Conservation (phyloP, 2,888 invertebrate species). For the Sialis fuliginosa region DNA sequence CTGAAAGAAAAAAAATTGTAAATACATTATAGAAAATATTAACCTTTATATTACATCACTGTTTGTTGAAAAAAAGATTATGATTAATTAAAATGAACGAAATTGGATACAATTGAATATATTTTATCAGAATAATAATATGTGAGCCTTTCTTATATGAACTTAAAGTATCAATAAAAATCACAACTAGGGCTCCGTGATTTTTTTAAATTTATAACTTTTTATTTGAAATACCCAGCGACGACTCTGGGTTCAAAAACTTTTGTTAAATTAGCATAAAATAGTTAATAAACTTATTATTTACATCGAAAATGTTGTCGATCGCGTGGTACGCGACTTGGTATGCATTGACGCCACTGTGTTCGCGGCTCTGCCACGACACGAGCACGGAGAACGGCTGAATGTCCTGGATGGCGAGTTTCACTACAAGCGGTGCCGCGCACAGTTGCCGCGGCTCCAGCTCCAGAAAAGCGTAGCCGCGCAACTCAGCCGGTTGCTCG, state of each 20-base stretch:
- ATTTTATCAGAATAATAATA: no score
- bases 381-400: constrained; percentile 74
- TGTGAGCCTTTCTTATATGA: no score
- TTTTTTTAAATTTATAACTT: no score
- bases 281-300: constrained; percentile 8
- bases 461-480: constrained; percentile 56
- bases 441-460: constrained; percentile 69
- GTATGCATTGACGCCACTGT: constrained; percentile 67
- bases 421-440: constrained; percentile 63
- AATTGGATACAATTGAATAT: neutral
- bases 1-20: neutral
- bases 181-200: no score
- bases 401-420: constrained; percentile 74
- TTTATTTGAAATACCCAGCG: no score
- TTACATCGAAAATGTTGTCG: constrained; percentile 38
- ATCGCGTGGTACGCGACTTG: constrained; percentile 68
- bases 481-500: constrained; percentile 66
- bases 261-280: no score
- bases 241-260: no score
- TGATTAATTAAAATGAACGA: neutral
- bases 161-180: no score
- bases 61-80: no score
- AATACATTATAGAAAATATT: neutral
- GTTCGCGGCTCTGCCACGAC: constrained; percentile 79
- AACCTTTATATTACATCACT: no score